These are phyloP conservation scores for Oncorhynchus gorbuscha DNA, from an alignment of 2,113 vertebrate genomes.

Conservation along the genomic window DNA sequence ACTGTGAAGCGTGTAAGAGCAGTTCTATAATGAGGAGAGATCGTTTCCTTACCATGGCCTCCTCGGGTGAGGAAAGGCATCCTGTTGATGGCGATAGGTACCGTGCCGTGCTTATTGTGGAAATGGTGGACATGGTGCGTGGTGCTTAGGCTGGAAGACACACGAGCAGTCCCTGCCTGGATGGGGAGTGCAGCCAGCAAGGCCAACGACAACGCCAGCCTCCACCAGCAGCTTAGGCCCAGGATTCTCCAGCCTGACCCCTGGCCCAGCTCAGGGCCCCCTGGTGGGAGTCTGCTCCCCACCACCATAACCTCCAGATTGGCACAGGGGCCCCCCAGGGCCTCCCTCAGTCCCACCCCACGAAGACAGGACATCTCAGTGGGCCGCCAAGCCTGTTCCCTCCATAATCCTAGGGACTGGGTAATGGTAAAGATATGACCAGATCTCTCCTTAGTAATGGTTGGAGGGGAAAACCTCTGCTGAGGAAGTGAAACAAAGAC, in stretches of 20 bases:
- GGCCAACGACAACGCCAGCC: slow-evolving; percentile 69
- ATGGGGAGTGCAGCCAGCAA: slow-evolving; percentile 71
- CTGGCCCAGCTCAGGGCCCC: slow-evolving; percentile 54
- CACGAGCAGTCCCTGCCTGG: slow-evolving; percentile 81
- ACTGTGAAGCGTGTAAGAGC: background rate
- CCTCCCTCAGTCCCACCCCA: slow-evolving; percentile 57
- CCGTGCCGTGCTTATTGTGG: slow-evolving; percentile 91
- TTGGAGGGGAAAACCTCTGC: background rate
- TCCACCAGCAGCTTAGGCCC: slow-evolving; percentile 70
- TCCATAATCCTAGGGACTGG: slow-evolving; percentile 54
- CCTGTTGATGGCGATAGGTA: slow-evolving; percentile 93
- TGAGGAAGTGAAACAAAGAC: slow-evolving; percentile 14
- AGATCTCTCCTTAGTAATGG: slow-evolving; percentile 11
- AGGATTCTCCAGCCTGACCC: slow-evolving; percentile 52
- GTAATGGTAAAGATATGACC: slow-evolving; percentile 12
- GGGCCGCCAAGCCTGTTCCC: slow-evolving; percentile 53
- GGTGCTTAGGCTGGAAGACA: slow-evolving; percentile 92
- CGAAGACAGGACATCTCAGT: slow-evolving; percentile 73
- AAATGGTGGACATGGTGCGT: slow-evolving; percentile 97
- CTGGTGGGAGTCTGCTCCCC: slow-evolving; percentile 46
- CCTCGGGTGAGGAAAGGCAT: slow-evolving; percentile 91
- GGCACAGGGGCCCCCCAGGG: slow-evolving; percentile 53
- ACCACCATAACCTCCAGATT: slow-evolving; percentile 63
- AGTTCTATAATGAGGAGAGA: background rate
- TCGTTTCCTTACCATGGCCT: slow-evolving; percentile 84